These are phyloP conservation scores for Piezodorus guildinii DNA, from an alignment of 1,140 invertebrate genomes.

Conservation along the genomic window DNA sequence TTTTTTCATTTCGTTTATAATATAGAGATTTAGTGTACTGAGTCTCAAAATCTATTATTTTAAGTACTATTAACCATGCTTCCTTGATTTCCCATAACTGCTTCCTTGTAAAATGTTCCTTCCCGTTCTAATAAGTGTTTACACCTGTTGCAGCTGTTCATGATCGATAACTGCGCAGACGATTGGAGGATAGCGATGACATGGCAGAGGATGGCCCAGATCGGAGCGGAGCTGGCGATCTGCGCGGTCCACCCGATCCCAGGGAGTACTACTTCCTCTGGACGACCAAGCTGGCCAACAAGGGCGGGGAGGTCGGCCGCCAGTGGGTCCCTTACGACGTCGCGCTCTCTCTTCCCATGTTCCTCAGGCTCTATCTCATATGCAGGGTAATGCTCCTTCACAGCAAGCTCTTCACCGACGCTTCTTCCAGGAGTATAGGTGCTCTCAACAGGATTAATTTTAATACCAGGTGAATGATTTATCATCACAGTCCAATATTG, in stretches of 20 bases:
- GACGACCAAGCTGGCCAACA: slow-evolving; percentile 90
- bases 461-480: slow-evolving; percentile 64
- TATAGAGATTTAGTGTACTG: too few relatives aligned
- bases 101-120: too few relatives aligned
- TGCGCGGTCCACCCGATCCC: slow-evolving; percentile 97
- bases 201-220: slow-evolving; percentile 87
- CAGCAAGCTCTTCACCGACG: slow-evolving; percentile 98
- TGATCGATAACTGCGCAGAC: slow-evolving; percentile 99
- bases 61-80: too few relatives aligned
- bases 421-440: slow-evolving; percentile 75
- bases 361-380: slow-evolving; percentile 96
- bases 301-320: slow-evolving; percentile 68
- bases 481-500: neutral
- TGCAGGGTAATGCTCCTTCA: slow-evolving; percentile 98
- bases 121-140: too few relatives aligned
- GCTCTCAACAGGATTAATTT: slow-evolving; percentile 99
- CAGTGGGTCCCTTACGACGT: slow-evolving; percentile 89
- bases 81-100: too few relatives aligned
- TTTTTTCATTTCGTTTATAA: too few relatives aligned
- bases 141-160: slow-evolving; percentile 70
- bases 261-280: slow-evolving; percentile 91
- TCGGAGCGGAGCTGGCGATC: slow-evolving; percentile 82
- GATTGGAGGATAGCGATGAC: slow-evolving; percentile 99
- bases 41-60: too few relatives aligned
- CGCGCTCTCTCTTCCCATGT: slow-evolving; percentile 96